phyloP scores from a whole-genome alignment of 2,797 vertebrate species.

The Helarctos malayanus region DNA sequence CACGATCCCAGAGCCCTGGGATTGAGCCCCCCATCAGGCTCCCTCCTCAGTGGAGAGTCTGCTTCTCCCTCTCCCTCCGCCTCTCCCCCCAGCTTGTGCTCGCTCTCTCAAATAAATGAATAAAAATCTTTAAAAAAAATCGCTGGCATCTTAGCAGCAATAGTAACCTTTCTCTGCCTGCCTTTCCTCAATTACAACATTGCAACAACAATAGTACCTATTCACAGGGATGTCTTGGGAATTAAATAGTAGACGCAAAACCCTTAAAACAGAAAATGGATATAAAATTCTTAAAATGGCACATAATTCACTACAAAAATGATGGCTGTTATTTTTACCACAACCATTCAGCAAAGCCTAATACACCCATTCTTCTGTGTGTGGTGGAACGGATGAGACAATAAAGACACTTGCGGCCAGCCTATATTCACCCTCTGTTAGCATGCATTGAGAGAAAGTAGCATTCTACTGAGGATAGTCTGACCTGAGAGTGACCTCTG shows the following conservation, averaged over 20 bases:
- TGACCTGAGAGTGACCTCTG: background rate
- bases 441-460: background rate
- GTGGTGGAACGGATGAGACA: background rate
- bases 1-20: no score
- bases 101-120: no score
- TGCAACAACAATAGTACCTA: background rate
- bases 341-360: background rate
- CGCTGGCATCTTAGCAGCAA: background rate
- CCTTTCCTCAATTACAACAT: background rate
- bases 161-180: background rate
- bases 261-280: background rate
- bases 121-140: background rate
- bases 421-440: background rate
- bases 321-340: background rate
- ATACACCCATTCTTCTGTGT: background rate
- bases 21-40: no score
- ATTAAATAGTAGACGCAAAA: background rate
- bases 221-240: background rate
- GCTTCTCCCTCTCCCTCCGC: no score
- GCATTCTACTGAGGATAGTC: background rate
- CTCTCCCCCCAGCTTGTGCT: no score
- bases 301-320: background rate
- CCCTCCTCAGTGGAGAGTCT: no score
- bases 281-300: background rate
- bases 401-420: background rate